These are phyloP conservation scores for Vesta saturnalis DNA, from an alignment of 2,888 invertebrate species.

Conservation along the genomic window DNA sequence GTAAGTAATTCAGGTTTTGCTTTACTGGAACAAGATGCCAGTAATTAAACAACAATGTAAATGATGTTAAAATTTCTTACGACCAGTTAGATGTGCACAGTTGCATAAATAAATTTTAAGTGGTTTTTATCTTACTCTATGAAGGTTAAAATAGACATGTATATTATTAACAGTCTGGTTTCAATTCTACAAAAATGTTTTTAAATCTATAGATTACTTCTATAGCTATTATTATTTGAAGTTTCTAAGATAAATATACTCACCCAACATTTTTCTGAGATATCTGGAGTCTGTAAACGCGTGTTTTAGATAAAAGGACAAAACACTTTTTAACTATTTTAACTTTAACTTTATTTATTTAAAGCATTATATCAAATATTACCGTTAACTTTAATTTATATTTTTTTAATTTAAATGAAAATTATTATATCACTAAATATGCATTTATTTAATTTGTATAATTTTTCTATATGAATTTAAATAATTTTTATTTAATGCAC, in stretches of 20 bases:
- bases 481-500: conserved; percentile 1
- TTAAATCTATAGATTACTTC: background rate
- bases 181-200: background rate
- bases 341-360: background rate
- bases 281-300: conserved; percentile 11
- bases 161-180: background rate
- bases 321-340: conserved; percentile 8
- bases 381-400: background rate
- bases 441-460: too few species aligned
- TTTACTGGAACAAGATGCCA: conserved; percentile 12
- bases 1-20: conserved; percentile 20
- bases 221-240: conserved; percentile 8
- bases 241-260: conserved; percentile 38
- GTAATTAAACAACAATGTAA: conserved; percentile 9
- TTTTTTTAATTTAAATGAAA: too few species aligned
- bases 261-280: conserved; percentile 43
- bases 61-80: conserved; percentile 6
- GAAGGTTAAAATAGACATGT: background rate
- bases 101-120: conserved; percentile 1
- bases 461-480: background rate
- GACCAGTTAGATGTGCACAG: conserved; percentile 9
- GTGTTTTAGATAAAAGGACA: conserved; percentile 7
- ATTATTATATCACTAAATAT: too few species aligned
- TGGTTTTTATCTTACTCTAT: background rate
- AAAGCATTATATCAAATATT: background rate